Conservation (phyloP, 1,140 invertebrate genomes). For the Zophobas morio region DNA sequence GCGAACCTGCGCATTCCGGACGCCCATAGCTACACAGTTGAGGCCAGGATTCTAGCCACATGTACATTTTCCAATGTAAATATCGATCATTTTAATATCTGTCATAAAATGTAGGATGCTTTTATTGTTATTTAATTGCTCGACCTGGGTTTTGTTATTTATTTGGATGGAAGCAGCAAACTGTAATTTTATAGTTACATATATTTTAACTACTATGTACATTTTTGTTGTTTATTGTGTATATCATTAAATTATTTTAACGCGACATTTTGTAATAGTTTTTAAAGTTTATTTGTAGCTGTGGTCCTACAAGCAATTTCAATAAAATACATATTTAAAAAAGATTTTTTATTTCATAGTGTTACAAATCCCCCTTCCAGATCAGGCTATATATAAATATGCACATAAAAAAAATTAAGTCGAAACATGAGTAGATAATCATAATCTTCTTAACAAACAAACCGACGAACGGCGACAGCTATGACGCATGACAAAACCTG, state of each 20-base stretch:
- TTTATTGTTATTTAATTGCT: constrained; percentile 54
- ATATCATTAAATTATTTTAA: constrained; percentile 62
- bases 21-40: constrained; percentile 45
- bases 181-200: constrained; percentile 58
- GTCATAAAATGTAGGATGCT: constrained; percentile 54
- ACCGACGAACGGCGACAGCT: too few species aligned
- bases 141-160: constrained; percentile 59
- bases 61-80: constrained; percentile 63
- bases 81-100: constrained; percentile 58
- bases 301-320: constrained; percentile 63
- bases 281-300: constrained; percentile 63
- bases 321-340: constrained; percentile 60
- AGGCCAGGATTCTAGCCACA: constrained; percentile 53
- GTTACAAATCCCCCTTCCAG: neutral
- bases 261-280: constrained; percentile 56
- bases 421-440: too few species aligned
- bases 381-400: neutral
- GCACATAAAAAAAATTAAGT: neutral
- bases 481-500: too few species aligned
- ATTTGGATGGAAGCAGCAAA: constrained; percentile 58
- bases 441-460: too few species aligned
- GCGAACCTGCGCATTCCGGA: constrained; percentile 20
- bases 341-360: constrained; percentile 29
- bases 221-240: constrained; percentile 62
- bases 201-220: constrained; percentile 59